Conservation (phyloP, 2,888 invertebrate species). For the Drosophila gaucha region DNA sequence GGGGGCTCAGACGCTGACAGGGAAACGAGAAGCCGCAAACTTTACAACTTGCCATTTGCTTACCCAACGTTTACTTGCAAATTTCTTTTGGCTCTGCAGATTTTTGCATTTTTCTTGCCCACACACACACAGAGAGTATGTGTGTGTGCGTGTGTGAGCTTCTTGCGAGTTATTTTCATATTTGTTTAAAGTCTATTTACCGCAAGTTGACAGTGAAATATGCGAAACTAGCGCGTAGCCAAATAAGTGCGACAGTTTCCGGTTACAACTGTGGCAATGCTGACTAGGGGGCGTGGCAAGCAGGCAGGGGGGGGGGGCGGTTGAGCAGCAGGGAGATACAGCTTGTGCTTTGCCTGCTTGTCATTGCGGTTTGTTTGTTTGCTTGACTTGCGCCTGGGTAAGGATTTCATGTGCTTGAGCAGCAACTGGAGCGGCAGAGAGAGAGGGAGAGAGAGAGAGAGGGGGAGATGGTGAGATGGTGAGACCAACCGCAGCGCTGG, state of each 20-base stretch:
- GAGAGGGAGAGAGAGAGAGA: neutral
- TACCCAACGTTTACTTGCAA: conserved; percentile 73
- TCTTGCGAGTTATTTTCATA: conserved; percentile 76
- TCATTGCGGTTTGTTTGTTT: conserved; percentile 78
- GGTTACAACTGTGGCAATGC: conserved; percentile 78
- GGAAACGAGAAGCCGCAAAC: conserved; percentile 52
- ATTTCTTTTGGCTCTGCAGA: conserved; percentile 63
- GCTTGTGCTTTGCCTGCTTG: conserved; percentile 66
- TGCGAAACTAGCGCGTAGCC: conserved; percentile 79
- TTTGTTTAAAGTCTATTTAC: conserved; percentile 80
- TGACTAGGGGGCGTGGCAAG: conserved; percentile 9
- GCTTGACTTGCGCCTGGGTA: conserved; percentile 77
- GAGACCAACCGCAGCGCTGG: conserved; percentile 70
- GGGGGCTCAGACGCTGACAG: conserved; percentile 39
- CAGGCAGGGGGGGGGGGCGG: conserved; percentile 3
- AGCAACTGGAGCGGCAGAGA: conserved; percentile 28
- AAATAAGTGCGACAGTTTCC: conserved; percentile 80
- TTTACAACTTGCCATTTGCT: conserved; percentile 76
- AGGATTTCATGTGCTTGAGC: conserved; percentile 78
- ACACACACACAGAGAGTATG: conserved; percentile 27
- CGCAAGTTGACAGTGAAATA: conserved; percentile 79
- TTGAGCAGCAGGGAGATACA: conserved; percentile 46
- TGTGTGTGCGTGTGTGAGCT: conserved; percentile 33
- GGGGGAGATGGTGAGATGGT: neutral
- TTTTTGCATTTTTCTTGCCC: conserved; percentile 66